A percentile compares a stretch with the other conserved stretches of the same genome.
Conservation (phyloP, 2,797 vertebrate genomes). For the Lutjanus campechanus region DNA sequence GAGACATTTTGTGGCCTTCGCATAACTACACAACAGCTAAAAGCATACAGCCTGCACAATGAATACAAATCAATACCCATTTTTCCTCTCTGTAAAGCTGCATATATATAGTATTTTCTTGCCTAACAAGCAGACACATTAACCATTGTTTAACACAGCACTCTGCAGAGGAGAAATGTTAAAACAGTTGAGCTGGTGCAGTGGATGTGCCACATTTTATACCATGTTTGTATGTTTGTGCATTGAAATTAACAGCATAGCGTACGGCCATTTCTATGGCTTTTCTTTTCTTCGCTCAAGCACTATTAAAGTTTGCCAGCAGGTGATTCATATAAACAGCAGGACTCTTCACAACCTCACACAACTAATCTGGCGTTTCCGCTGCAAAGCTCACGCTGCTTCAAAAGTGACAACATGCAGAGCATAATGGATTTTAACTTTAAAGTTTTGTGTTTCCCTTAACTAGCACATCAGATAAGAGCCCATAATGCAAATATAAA, state of each 20-base stretch:
- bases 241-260: background rate
- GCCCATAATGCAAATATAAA: conserved; percentile 36
- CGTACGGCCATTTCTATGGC: background rate
- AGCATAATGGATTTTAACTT: conserved; percentile 28
- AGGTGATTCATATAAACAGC: conserved; percentile 27
- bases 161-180: background rate
- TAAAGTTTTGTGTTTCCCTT: conserved; percentile 32
- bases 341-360: background rate
- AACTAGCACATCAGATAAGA: conserved; percentile 39
- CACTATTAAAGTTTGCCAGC: background rate
- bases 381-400: background rate
- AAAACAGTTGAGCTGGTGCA: background rate
- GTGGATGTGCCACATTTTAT: background rate
- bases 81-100: background rate
- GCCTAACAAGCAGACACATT: background rate
- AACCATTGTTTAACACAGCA: background rate
- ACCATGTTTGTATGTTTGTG: background rate
- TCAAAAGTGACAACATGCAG: conserved; percentile 26
- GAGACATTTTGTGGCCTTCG: background rate
- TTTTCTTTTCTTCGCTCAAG: background rate
- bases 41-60: background rate
- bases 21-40: background rate
- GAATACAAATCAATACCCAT: background rate
- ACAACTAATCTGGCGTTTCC: conserved; percentile 7
- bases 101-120: background rate